These are phyloP conservation scores for Ceratosolen fusciceps DNA, from an alignment of 1,140 invertebrate species.

Conservation along the genomic window DNA sequence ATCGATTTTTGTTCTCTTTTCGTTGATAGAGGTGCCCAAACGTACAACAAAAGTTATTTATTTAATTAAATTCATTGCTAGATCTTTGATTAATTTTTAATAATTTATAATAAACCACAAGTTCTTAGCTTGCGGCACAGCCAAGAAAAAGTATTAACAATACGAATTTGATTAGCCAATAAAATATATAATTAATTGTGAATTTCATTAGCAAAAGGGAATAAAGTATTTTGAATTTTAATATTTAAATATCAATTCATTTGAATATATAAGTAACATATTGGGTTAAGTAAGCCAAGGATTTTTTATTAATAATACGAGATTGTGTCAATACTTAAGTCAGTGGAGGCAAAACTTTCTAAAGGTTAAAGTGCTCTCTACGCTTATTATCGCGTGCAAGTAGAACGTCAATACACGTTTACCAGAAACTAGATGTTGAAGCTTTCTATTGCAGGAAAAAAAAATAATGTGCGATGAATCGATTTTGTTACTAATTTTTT, in stretches of 20 bases:
- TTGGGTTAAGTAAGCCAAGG: neutral
- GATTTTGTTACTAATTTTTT: no score
- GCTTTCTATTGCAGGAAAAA: slow-evolving; percentile 13
- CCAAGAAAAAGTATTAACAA: no score
- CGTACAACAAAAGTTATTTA: neutral
- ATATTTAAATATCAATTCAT: neutral
- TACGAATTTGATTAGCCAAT: no score
- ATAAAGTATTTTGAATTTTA: neutral
- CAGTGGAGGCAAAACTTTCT: neutral
- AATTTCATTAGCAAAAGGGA: neutral
- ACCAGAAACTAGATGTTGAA: neutral
- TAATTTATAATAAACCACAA: no score
- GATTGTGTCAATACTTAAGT: neutral
- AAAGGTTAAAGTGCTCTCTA: neutral
- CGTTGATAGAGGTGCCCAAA: slow-evolving; percentile 38
- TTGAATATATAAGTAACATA: neutral
- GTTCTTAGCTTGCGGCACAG: no score
- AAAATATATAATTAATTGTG: neutral
- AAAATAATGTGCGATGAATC: neutral
- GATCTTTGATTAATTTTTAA: slow-evolving; percentile 4
- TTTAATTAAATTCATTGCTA: slow-evolving; percentile 9
- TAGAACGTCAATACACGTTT: neutral
- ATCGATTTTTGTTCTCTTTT: slow-evolving; percentile 3
- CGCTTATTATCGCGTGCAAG: neutral
- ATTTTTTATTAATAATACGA: neutral